Conservation (phyloP, 23 tunicate genomes). For the Ciona savignyi region DNA sequence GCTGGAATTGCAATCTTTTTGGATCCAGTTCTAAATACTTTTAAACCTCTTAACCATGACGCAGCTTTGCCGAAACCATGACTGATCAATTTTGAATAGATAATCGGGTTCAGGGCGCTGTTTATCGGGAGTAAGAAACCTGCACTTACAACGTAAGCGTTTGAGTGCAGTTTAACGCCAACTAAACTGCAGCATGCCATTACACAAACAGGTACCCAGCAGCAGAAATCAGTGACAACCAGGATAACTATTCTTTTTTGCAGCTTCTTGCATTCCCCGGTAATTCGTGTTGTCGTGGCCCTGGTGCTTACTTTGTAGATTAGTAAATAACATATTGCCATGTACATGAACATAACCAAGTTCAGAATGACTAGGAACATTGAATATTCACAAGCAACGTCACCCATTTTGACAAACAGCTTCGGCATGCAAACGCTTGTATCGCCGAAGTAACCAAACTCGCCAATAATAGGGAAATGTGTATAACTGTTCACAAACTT, state of each 20-base stretch:
- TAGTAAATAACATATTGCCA: not conserved
- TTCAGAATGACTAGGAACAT: not conserved
- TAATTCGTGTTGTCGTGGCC: not conserved
- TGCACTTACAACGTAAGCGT: slow-evolving; percentile 11
- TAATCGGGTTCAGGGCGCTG: slow-evolving; percentile 11
- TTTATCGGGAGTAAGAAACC: slow-evolving; percentile 11
- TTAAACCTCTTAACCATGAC: not conserved
- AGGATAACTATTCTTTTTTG: not conserved
- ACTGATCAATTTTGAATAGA: slow-evolving; percentile 6
- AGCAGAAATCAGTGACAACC: slow-evolving; percentile 8
- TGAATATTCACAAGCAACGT: not conserved
- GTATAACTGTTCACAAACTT: not conserved
- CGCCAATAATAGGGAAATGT: not conserved
- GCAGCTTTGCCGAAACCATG: not conserved
- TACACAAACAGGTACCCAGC: slow-evolving; percentile 15
- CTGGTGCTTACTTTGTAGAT: not conserved
- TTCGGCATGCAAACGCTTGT: not conserved
- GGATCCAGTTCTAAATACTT: too few species aligned
- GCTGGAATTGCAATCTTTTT: too few species aligned
- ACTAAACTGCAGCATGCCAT: not conserved
- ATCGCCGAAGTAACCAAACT: not conserved
- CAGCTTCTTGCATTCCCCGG: not conserved
- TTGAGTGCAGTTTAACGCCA: not conserved
- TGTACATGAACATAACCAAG: not conserved
- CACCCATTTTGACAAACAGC: not conserved